phyloP scores from a whole-genome alignment of 2,797 vertebrate genomes.

The Myotis findleyi region DNA sequence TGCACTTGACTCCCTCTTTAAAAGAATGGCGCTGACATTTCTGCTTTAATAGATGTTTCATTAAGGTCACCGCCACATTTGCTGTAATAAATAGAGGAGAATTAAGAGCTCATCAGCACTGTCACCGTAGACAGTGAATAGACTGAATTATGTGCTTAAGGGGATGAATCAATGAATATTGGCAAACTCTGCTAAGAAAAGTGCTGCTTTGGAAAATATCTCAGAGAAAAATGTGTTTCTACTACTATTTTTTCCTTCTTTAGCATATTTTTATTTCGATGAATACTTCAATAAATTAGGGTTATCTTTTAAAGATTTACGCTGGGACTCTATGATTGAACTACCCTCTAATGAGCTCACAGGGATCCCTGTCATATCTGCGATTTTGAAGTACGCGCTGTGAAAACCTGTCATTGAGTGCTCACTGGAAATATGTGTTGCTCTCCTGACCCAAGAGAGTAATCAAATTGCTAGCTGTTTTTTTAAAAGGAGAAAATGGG shows the following conservation, averaged over 20 bases:
- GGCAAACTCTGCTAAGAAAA: slow-evolving; percentile 77
- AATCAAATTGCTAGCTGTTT: slow-evolving; percentile 73
- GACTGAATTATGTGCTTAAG: slow-evolving; percentile 85
- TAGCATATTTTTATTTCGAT: slow-evolving; percentile 59
- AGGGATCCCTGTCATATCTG: not conserved
- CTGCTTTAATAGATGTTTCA: slow-evolving; percentile 84
- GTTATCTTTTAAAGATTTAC: slow-evolving; percentile 47
- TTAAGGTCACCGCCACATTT: slow-evolving; percentile 85
- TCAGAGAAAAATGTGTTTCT: not conserved
- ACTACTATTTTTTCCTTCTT: slow-evolving; percentile 59
- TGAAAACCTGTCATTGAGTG: not conserved
- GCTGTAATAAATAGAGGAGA: slow-evolving; percentile 85
- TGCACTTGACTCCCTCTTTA: slow-evolving; percentile 80
- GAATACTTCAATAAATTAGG: slow-evolving; percentile 52
- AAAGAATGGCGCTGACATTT: slow-evolving; percentile 83
- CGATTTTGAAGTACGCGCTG: not conserved
- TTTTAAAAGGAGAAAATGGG: slow-evolving; percentile 59
- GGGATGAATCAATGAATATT: slow-evolving; percentile 83
- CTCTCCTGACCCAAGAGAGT: slow-evolving; percentile 72
- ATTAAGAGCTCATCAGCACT: slow-evolving; percentile 86
- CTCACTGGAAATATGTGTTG: slow-evolving; percentile 53
- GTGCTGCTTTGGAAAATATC: slow-evolving; percentile 56
- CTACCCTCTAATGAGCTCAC: slow-evolving; percentile 44
- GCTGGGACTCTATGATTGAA: slow-evolving; percentile 50
- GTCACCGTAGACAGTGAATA: slow-evolving; percentile 71